phyloP scores from a whole-genome alignment of 1,140 invertebrate genomes.

The Berghia stephanieae region DNA sequence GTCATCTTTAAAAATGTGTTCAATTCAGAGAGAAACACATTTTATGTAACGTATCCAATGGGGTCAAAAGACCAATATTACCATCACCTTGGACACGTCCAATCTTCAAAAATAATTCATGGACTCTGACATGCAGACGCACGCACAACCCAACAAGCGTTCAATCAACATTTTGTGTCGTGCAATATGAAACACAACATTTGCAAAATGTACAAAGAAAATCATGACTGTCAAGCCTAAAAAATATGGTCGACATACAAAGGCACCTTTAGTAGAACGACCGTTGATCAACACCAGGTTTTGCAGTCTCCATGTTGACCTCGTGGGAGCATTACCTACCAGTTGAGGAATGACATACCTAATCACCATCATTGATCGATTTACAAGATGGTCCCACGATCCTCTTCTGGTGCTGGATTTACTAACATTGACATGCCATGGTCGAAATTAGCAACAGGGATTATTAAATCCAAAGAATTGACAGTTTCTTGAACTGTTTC shows the following conservation, averaged over 20 bases:
- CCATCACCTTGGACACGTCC: neutral
- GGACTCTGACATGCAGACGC: neutral
- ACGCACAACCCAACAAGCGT: slow-evolving; percentile 9
- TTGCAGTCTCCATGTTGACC: slow-evolving; percentile 68
- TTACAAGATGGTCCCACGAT: slow-evolving; percentile 61
- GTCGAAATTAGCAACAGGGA: no score
- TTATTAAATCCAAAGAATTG: no score
- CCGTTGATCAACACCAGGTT: slow-evolving; percentile 37
- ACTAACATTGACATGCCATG: no score
- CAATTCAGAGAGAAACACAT: no score
- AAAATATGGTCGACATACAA: slow-evolving; percentile 9
- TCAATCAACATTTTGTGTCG: neutral
- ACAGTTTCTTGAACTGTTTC: no score
- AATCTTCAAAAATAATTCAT: neutral
- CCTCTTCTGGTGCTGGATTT: no score
- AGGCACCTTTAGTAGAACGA: neutral
- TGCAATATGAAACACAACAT: slow-evolving; percentile 14
- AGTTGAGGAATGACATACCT: slow-evolving; percentile 56
- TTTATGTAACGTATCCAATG: no score
- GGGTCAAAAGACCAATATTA: no score
- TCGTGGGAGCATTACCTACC: slow-evolving; percentile 66
- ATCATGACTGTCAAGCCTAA: neutral
- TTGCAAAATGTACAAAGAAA: neutral
- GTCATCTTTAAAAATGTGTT: no score
- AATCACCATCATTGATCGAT: slow-evolving; percentile 56